Percentiles rank a stretch among this genome's conserved stretches.
Conservation (phyloP, 2,888 invertebrate species). For the Athrips mouffetella region DNA sequence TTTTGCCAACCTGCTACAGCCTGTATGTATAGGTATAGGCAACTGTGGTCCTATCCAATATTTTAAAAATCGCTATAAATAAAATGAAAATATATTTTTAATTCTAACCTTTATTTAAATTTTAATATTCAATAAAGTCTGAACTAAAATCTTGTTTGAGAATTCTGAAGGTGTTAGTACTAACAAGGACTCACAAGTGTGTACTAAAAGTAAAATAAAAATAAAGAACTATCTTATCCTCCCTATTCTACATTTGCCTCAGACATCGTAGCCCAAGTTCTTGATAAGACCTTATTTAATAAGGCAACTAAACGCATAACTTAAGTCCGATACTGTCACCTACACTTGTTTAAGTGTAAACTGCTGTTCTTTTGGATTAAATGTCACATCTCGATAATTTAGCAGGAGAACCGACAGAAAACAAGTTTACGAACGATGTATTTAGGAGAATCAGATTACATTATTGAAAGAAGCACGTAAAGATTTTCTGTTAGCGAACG, state of each 20-base stretch:
- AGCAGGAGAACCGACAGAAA: constrained; percentile 43
- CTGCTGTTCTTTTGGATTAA: constrained; percentile 72
- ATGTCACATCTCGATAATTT: constrained; percentile 72
- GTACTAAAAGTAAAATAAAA: not conserved
- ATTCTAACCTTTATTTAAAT: too few relatives aligned
- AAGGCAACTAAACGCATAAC: constrained; percentile 67
- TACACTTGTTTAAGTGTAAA: constrained; percentile 76
- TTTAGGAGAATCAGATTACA: constrained; percentile 47
- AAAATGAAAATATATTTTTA: too few relatives aligned
- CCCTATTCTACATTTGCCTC: constrained; percentile 28
- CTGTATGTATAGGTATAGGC: too few relatives aligned
- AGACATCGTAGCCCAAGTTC: constrained; percentile 30
- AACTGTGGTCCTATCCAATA: too few relatives aligned
- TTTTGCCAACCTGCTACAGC: too few relatives aligned
- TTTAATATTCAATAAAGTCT: too few relatives aligned
- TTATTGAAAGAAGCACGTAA: constrained; percentile 37
- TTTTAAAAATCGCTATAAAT: too few relatives aligned
- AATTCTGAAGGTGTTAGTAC: too few relatives aligned
- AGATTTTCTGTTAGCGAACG: constrained; percentile 14
- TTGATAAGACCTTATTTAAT: constrained; percentile 70
- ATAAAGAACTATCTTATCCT: constrained; percentile 26
- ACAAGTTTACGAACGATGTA: constrained; percentile 46
- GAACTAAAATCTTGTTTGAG: too few relatives aligned
- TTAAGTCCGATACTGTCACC: constrained; percentile 51
- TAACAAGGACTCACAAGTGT: too few relatives aligned